These are phyloP conservation scores for Thunnus maccoyii DNA, from an alignment of 2,113 vertebrate species.

Conservation along the genomic window DNA sequence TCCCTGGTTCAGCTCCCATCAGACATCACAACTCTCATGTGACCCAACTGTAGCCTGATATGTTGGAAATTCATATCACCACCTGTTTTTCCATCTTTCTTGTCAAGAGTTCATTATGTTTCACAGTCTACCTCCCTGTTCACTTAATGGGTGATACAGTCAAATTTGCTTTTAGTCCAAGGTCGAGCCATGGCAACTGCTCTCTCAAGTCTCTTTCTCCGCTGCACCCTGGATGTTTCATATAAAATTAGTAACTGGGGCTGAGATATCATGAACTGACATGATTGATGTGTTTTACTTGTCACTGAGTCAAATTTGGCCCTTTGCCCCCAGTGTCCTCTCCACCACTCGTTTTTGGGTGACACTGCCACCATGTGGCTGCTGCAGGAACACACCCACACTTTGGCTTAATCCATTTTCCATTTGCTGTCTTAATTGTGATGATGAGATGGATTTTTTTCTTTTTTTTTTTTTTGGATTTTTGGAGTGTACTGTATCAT, in stretches of 20 bases:
- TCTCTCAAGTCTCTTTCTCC: slow-evolving; percentile 39
- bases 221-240: slow-evolving; percentile 45
- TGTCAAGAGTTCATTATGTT: slow-evolving; percentile 48
- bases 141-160: slow-evolving; percentile 33
- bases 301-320: neutral
- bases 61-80: slow-evolving; percentile 21
- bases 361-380: slow-evolving; percentile 62
- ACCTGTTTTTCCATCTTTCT: slow-evolving; percentile 57
- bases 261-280: slow-evolving; percentile 35
- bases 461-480: neutral
- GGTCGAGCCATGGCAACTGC: slow-evolving; percentile 53
- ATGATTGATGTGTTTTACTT: slow-evolving; percentile 38
- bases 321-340: neutral
- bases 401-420: neutral
- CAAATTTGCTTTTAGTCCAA: slow-evolving; percentile 57
- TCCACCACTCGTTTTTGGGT: slow-evolving; percentile 1
- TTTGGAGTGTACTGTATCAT: slow-evolving; percentile 3
- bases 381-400: slow-evolving; percentile 10
- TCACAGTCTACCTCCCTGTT: slow-evolving; percentile 23
- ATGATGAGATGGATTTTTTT: neutral
- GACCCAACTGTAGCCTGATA: slow-evolving; percentile 17
- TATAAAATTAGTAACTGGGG: slow-evolving; percentile 39
- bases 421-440: neutral
- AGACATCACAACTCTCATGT: neutral
- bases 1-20: slow-evolving; percentile 2